Evolutionary conservation across 35 echinoderm and acorn worm species (phyloP).

Genomic region (Chiridota heheva): DNA sequence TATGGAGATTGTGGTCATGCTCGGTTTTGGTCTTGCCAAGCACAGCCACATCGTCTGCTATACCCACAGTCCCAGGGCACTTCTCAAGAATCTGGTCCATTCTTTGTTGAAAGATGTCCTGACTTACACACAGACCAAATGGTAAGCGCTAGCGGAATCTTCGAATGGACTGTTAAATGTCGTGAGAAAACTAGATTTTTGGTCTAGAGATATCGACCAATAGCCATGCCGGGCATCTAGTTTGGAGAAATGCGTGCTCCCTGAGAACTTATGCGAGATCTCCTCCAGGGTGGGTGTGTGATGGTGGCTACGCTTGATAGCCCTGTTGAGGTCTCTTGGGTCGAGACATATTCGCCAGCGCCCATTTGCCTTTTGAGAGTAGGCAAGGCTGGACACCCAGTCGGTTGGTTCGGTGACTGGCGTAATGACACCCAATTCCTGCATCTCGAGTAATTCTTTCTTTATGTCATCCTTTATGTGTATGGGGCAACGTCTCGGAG

Average conservation of each 20-base stretch:
- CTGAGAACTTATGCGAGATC: constrained; percentile 58
- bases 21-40: constrained; percentile 28
- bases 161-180: constrained; percentile 66
- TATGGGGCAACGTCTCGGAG: constrained; percentile 58
- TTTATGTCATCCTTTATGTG: constrained; percentile 60
- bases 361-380: constrained; percentile 39
- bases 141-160: constrained; percentile 32
- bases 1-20: constrained; percentile 40
- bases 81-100: constrained; percentile 41
- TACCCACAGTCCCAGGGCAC: constrained; percentile 60
- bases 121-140: constrained; percentile 42
- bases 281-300: constrained; percentile 68
- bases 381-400: constrained; percentile 59
- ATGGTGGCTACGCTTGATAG: constrained; percentile 50
- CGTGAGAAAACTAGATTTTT: constrained; percentile 31
- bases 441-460: constrained; percentile 56
- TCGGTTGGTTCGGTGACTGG: constrained; percentile 62
- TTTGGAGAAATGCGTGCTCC: constrained; percentile 40
- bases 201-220: constrained; percentile 49
- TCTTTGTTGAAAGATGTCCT: constrained; percentile 60
- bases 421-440: constrained; percentile 42
- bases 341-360: constrained; percentile 59
- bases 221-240: constrained; percentile 54
- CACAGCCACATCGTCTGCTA: constrained; percentile 68
- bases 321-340: constrained; percentile 65